Evolutionary conservation across 2,113 vertebrate species (phyloP).

Genomic region (Myanophis thanlyinensis): DNA sequence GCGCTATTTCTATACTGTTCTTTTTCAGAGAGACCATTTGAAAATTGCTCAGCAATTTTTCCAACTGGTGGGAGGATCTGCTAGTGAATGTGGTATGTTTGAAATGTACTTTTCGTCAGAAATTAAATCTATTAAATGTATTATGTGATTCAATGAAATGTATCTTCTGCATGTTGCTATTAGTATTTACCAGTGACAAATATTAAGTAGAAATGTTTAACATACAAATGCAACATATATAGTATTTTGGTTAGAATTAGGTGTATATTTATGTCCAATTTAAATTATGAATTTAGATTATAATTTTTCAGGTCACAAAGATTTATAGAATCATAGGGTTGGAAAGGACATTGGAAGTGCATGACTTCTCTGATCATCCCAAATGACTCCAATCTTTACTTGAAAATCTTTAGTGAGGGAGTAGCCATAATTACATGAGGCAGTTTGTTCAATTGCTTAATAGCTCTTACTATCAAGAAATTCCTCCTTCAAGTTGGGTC

Average conservation of each 20-base stretch:
- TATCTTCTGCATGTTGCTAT: too few relatives aligned
- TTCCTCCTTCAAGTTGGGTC: neutral
- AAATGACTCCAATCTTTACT: neutral
- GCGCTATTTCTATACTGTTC: neutral
- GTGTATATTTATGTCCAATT: neutral
- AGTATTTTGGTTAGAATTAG: neutral
- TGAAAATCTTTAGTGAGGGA: neutral
- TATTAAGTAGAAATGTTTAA: neutral
- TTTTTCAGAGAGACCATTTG: slow-evolving; percentile 87
- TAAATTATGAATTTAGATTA: neutral
- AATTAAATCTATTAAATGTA: neutral
- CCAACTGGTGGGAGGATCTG: slow-evolving; percentile 94
- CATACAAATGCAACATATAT: neutral
- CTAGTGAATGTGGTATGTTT: slow-evolving; percentile 91
- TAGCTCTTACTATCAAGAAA: neutral
- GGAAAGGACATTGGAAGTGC: neutral
- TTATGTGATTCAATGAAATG: neutral
- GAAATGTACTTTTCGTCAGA: slow-evolving; percentile 17
- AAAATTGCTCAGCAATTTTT: slow-evolving; percentile 98
- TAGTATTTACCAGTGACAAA: neutral
- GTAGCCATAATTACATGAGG: neutral
- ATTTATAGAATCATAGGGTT: neutral
- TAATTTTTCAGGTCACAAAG: neutral
- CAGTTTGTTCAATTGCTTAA: neutral
- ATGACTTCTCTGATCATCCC: neutral